Conservation (phyloP, 2,113 vertebrate genomes). For the Cichladusa arquata region DNA sequence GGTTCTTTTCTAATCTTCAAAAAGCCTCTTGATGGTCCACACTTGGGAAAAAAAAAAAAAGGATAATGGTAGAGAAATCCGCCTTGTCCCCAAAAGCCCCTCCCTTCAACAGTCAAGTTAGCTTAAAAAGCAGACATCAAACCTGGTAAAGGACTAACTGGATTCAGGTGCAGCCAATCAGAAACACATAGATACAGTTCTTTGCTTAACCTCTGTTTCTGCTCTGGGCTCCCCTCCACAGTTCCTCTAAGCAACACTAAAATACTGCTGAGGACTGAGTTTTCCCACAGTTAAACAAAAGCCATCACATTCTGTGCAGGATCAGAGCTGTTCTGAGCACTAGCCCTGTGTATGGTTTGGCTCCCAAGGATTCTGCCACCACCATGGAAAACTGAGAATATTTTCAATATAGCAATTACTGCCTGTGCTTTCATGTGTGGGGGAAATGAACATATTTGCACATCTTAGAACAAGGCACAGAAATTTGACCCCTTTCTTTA, state of each 20-base stretch:
- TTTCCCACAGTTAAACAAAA: not conserved
- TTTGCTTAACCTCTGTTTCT: not conserved
- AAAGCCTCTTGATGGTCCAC: not conserved
- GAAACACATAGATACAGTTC: not conserved
- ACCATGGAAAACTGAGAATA: not conserved
- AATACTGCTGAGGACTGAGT: not conserved
- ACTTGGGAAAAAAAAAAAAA: not conserved
- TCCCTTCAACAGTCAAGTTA: not conserved
- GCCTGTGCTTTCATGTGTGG: not conserved
- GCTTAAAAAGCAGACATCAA: not conserved
- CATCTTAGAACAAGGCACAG: not conserved
- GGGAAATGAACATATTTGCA: not conserved
- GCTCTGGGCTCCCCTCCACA: not conserved
- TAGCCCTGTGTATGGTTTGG: not conserved
- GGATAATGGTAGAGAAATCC: not conserved
- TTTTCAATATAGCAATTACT: not conserved
- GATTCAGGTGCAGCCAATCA: not conserved
- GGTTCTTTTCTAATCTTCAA: not conserved
- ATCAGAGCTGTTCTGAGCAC: not conserved
- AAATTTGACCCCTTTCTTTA: not conserved
- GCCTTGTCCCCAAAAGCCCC: not conserved
- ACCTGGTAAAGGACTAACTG: not conserved
- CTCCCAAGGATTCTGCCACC: not conserved
- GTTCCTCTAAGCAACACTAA: not conserved
- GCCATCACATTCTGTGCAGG: not conserved